phyloP scores from a whole-genome alignment of 2,797 vertebrate species.

The Gadopsis marmoratus region DNA sequence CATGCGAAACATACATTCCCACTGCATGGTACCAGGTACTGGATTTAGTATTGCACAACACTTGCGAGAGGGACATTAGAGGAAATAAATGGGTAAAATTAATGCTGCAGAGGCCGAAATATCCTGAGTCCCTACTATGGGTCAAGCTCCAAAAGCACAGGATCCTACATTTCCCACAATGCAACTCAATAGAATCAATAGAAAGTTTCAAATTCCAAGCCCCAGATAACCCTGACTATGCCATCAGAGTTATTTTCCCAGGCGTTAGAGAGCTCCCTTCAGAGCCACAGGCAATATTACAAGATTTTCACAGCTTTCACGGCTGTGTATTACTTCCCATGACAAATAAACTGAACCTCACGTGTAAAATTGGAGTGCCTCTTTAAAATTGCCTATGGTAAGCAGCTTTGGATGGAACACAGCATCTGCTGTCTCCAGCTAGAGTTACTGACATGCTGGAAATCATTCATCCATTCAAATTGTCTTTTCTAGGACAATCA shows the following conservation, averaged over 20 bases:
- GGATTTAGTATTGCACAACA: neutral
- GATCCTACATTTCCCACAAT: neutral
- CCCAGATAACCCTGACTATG: neutral
- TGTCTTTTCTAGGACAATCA: neutral
- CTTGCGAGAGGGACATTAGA: neutral
- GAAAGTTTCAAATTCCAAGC: neutral
- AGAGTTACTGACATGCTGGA: neutral
- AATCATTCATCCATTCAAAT: neutral
- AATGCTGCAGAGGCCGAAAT: neutral
- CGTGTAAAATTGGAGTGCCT: neutral
- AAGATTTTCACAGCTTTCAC: neutral
- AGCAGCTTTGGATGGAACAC: slow-evolving; percentile 1
- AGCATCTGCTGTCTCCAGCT: neutral
- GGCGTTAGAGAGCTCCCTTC: neutral
- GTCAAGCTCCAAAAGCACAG: neutral
- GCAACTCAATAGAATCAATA: neutral
- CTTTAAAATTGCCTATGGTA: neutral
- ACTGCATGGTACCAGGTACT: neutral
- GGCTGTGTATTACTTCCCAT: neutral
- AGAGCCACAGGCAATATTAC: neutral
- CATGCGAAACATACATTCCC: neutral
- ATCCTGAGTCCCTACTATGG: neutral
- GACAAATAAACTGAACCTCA: neutral
- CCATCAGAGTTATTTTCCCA: neutral
- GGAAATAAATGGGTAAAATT: neutral